Conservation (phyloP, 2,113 vertebrate species). For the Mus musculus region GRCm39 chrX:128555001-128555500, state of each 20-base stretch:
- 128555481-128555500: not conserved
- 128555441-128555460: not conserved
- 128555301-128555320: not conserved
- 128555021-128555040: not conserved
- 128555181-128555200: not conserved
- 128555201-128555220: not conserved
- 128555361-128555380: slow-evolving; percentile 10
- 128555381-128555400: not conserved
- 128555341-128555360: not conserved
- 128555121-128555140: not conserved
- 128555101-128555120: not conserved
- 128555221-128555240: not conserved
- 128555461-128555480: not conserved
- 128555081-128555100: not conserved
- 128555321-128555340: not conserved
- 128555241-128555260: slow-evolving; percentile 1
- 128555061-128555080: not conserved
- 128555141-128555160: not conserved
- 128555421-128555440: not conserved
- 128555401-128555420: not conserved
- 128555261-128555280: slow-evolving; percentile 24
- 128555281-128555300: not conserved
- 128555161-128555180: not conserved
- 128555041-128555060: not conserved
- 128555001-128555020: not conserved